Conservation (phyloP, 2,888 invertebrate species). For the Loripinus fragilis region DNA sequence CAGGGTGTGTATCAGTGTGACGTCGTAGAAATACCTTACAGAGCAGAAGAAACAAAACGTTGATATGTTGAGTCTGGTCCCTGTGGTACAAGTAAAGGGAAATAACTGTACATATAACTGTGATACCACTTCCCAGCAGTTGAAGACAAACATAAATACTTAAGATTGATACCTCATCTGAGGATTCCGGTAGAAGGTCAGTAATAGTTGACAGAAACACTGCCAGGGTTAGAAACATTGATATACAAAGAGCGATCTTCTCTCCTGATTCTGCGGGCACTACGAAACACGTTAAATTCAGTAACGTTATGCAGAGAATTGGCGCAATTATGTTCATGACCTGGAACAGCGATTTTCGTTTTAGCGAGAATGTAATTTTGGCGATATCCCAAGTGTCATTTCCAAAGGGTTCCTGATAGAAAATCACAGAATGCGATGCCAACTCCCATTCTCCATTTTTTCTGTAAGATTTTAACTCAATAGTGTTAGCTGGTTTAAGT, state of each 20-base stretch:
- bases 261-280: slow-evolving; percentile 60
- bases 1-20: not conserved
- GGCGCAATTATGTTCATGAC: slow-evolving; percentile 60
- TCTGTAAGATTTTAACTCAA: not conserved
- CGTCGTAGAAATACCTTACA: not conserved
- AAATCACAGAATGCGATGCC: not conserved
- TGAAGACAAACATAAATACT: slow-evolving; percentile 61
- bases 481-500: not conserved
- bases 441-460: slow-evolving; percentile 46
- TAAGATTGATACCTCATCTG: slow-evolving; percentile 55
- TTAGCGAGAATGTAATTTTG: slow-evolving; percentile 29
- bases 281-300: slow-evolving; percentile 59
- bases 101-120: slow-evolving; percentile 48
- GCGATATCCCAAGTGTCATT: slow-evolving; percentile 31
- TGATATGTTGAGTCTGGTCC: not conserved
- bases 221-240: slow-evolving; percentile 63
- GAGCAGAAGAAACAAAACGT: not conserved
- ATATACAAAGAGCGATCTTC: slow-evolving; percentile 58
- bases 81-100: slow-evolving; percentile 47
- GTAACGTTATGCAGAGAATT: slow-evolving; percentile 49
- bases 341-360: slow-evolving; percentile 55
- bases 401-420: not conserved
- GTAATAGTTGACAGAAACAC: slow-evolving; percentile 62
- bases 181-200: slow-evolving; percentile 57
- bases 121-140: slow-evolving; percentile 55